A percentile compares a stretch with the other conserved stretches of the same genome.
Conservation (phyloP, 2,113 vertebrate genomes). For the Platysternon megacephalum region DNA sequence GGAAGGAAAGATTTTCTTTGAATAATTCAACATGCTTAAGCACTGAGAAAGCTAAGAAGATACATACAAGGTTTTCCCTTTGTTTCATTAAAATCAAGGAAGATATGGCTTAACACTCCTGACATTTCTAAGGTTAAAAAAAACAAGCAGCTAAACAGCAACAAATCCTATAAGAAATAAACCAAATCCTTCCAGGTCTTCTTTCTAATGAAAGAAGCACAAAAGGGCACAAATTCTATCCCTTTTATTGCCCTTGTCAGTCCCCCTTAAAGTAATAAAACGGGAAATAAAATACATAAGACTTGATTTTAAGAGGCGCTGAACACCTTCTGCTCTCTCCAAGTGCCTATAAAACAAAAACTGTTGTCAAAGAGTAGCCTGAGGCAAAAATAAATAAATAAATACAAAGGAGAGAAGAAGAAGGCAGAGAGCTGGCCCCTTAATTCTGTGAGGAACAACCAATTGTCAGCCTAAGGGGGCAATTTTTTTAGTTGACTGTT, state of each 20-base stretch:
- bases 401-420: not conserved
- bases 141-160: not conserved
- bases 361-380: not conserved
- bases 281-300: not conserved
- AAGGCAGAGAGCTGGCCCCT: not conserved
- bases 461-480: not conserved
- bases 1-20: not conserved
- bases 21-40: not conserved
- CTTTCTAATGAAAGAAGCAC: not conserved
- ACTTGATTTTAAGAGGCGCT: not conserved
- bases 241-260: not conserved
- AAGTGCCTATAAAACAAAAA: not conserved
- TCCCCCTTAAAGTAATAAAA: not conserved
- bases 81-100: not conserved
- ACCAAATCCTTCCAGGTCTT: not conserved
- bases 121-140: not conserved
- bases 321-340: accelerated
- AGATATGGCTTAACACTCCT: not conserved
- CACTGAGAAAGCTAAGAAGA: not conserved
- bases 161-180: not conserved
- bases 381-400: not conserved
- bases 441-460: not conserved
- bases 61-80: not conserved
- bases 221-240: not conserved
- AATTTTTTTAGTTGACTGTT: not conserved